Conservation (phyloP, 2,113 vertebrate genomes). For the Cyprinodon brontotheroides region DNA sequence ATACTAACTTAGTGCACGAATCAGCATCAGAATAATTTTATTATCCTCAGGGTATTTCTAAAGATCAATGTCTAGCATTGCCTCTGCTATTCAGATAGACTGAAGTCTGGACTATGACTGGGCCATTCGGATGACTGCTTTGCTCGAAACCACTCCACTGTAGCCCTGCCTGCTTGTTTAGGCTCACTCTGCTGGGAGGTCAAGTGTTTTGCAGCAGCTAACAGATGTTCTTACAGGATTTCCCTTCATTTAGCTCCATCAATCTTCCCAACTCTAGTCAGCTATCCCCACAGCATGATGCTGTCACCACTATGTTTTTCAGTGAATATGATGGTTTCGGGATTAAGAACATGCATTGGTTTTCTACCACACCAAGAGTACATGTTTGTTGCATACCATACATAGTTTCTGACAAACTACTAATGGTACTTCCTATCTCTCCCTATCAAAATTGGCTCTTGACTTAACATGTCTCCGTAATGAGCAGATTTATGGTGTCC, state of each 20-base stretch:
- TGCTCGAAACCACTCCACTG: not conserved
- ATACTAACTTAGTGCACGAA: not conserved
- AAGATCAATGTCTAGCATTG: not conserved
- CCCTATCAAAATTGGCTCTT: too few relatives aligned
- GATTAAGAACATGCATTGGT: not conserved
- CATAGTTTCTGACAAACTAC: too few relatives aligned
- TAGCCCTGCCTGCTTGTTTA: not conserved
- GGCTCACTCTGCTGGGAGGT: not conserved
- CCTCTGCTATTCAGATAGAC: not conserved
- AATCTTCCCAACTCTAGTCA: not conserved
- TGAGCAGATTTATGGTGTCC: too few relatives aligned
- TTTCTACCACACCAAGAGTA: not conserved
- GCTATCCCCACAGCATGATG: too few relatives aligned
- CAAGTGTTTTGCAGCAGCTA: not conserved
- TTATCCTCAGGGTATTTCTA: not conserved
- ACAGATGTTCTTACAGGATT: too few relatives aligned
- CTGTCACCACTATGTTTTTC: not conserved
- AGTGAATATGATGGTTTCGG: not conserved
- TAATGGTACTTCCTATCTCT: too few relatives aligned
- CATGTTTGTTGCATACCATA: too few relatives aligned
- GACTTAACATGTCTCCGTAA: too few relatives aligned
- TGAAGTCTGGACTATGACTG: not conserved
- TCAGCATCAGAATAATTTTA: too few relatives aligned
- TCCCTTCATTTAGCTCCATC: too few relatives aligned
- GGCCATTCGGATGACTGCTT: not conserved